Evolutionary conservation across 2,113 vertebrate genomes (phyloP), one percentile per base, ranked within the genome.

Genomic region (Crocuta crocuta): DNA sequence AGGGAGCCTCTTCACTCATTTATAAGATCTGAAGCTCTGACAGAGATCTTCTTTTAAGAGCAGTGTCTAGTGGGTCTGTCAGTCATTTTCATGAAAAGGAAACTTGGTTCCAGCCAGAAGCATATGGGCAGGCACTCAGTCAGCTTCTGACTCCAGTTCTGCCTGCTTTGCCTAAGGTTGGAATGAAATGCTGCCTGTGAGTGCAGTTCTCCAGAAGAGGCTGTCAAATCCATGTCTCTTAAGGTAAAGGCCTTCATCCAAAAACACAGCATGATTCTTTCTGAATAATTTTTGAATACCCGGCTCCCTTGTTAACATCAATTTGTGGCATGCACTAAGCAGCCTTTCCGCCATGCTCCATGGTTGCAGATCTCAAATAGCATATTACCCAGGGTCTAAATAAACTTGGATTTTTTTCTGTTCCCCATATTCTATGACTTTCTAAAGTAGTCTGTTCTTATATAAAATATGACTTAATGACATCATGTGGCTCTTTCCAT

Each of bases 241-340:
- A 76, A 94, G 74, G 17, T 58, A 87, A 92, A 65, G 74, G 35
- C n/a, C 86, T 84, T 87, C 7, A 0, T 94, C 87, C 76, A 78
- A 97, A 96, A 97, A 53, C 84, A 88, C 80, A 94, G 84, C 84
- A 76, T 53, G 76, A 87, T n/a, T 80, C 58, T 48, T 63, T 88
- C 15, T 70, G 93, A 97, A 82, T 97, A 76, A 96, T 12, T 96
- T 92, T 89, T 93, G 23, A 94, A 94, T 68, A 97, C 24, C 43
- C 17, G 2, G 50, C 23, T 71, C n/a, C n/a, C 76, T 94, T 84
- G 68, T 78, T 94, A 95, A 92, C 31, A 98, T 93, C 81, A 85
- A 39, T 96, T 92, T 96, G 87, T 85, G 45, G 39, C 31, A 78
- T 28, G 71, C 11, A 39, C 45, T 80, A 97, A 87, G n/a, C 76